A percentile compares a stretch with the other conserved stretches of the same genome.
Evolutionary conservation across 2,113 vertebrate genomes (phyloP).

Genomic region (Elephas maximus): DNA sequence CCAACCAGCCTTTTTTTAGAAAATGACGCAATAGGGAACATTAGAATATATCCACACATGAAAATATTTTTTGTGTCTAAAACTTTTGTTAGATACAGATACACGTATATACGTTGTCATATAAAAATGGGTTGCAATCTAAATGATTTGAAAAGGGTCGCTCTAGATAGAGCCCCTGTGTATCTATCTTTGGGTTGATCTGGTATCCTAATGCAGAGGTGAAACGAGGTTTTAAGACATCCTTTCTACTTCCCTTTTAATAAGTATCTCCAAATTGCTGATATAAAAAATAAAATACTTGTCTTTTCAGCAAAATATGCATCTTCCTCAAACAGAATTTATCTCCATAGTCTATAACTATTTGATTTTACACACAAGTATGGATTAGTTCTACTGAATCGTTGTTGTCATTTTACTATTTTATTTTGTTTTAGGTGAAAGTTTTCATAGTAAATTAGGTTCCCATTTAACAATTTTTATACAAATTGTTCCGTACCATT

Average conservation of each 20-base stretch:
- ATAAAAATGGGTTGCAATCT: slow-evolving; percentile 28
- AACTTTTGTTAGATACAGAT: background rate
- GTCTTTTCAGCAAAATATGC: background rate
- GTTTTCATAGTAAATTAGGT: background rate
- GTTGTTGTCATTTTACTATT: background rate
- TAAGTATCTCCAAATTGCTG: slow-evolving; percentile 33
- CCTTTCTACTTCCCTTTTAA: slow-evolving; percentile 38
- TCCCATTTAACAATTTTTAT: background rate
- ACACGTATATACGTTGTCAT: background rate
- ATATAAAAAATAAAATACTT: background rate
- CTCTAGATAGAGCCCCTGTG: background rate
- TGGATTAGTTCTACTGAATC: background rate
- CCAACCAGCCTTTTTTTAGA: background rate
- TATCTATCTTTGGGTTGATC: background rate
- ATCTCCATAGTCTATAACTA: background rate
- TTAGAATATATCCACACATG: background rate
- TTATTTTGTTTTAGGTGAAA: background rate
- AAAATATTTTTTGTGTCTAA: background rate
- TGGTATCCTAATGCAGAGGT: slow-evolving; percentile 53
- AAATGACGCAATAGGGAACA: slow-evolving; percentile 13
- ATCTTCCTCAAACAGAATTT: slow-evolving; percentile 2
- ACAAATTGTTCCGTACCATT: background rate
- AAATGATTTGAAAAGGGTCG: slow-evolving; percentile 7
- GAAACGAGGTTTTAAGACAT: slow-evolving; percentile 65
- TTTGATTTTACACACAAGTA: background rate